Evolutionary conservation across 1,140 invertebrate genomes (phyloP).

Genomic region (Piezodorus guildinii): DNA sequence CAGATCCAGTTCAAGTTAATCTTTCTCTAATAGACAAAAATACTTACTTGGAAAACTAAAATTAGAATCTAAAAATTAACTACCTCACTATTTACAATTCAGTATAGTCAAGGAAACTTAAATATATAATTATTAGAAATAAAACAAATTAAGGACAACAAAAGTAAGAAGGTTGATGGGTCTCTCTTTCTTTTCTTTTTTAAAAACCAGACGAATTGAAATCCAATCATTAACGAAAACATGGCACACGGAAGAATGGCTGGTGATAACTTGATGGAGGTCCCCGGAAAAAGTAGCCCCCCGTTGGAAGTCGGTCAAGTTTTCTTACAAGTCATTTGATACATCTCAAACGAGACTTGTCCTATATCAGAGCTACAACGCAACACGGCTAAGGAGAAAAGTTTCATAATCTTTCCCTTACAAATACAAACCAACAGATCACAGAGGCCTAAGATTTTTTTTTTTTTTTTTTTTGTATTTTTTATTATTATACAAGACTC

Average conservation of each 20-base stretch:
- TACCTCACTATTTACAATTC: conserved; percentile 12
- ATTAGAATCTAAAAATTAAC: conserved; percentile 2
- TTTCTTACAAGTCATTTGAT: conserved; percentile 13
- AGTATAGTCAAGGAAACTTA: conserved; percentile 2
- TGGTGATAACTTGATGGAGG: not conserved
- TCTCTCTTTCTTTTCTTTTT: not conserved
- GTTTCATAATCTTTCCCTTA: not conserved
- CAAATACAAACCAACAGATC: not conserved
- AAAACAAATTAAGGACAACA: too few species aligned
- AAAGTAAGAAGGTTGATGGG: not conserved
- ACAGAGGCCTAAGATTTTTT: too few species aligned
- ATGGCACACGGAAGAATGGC: conserved; percentile 10
- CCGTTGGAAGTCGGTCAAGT: conserved; percentile 3
- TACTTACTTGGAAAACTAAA: conserved; percentile 11
- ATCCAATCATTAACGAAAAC: not conserved
- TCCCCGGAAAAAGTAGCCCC: not conserved
- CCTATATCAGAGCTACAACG: conserved; percentile 6
- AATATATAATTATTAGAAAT: not conserved
- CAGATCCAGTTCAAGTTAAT: too few species aligned
- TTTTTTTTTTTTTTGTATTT: too few species aligned
- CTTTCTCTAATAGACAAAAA: too few species aligned
- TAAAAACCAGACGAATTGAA: not conserved
- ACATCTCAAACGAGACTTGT: conserved; percentile 15
- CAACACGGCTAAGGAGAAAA: too few species aligned
- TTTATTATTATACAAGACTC: too few species aligned